These are phyloP conservation scores for Hedya salicella DNA, from an alignment of 2,888 invertebrate species.

Conservation along the genomic window DNA sequence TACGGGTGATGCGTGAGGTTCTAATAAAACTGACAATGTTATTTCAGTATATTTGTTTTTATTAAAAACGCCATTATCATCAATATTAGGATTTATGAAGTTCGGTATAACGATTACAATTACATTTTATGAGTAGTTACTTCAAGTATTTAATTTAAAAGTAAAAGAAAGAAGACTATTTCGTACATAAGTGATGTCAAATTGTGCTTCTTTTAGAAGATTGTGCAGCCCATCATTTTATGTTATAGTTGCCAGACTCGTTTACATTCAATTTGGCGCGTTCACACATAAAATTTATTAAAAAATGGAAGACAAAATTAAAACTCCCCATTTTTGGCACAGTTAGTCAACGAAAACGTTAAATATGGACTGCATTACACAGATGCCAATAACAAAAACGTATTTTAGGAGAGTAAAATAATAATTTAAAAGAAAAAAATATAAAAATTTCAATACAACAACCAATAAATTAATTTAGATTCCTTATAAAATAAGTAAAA, in stretches of 20 bases:
- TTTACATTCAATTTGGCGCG: slow-evolving; percentile 47
- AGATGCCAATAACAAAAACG: slow-evolving; percentile 76
- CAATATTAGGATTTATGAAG: slow-evolving; percentile 85
- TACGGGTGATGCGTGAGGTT: slow-evolving; percentile 47
- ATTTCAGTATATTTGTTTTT: slow-evolving; percentile 83
- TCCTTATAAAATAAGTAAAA: slow-evolving; percentile 85
- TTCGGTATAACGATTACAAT: slow-evolving; percentile 84
- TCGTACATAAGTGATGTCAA: slow-evolving; percentile 57
- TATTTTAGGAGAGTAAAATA: slow-evolving; percentile 69
- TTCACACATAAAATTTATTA: slow-evolving; percentile 50
- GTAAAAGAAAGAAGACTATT: slow-evolving; percentile 75
- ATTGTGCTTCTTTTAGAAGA: slow-evolving; percentile 47
- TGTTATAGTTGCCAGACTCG: slow-evolving; percentile 40
- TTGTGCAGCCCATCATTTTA: slow-evolving; percentile 63
- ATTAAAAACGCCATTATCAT: slow-evolving; percentile 85
- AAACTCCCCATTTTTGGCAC: slow-evolving; percentile 69
- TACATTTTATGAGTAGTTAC: slow-evolving; percentile 82
- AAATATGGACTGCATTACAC: slow-evolving; percentile 75
- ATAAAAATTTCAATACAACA: slow-evolving; percentile 82
- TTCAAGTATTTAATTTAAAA: slow-evolving; percentile 78
- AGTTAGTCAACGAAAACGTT: slow-evolving; percentile 54
- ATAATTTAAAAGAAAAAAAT: slow-evolving; percentile 78
- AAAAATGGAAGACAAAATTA: slow-evolving; percentile 70
- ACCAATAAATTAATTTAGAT: slow-evolving; percentile 85
- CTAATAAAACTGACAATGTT: slow-evolving; percentile 77